phyloP scores from a whole-genome alignment of 2,888 invertebrate species.

The Sycophila texana region DNA sequence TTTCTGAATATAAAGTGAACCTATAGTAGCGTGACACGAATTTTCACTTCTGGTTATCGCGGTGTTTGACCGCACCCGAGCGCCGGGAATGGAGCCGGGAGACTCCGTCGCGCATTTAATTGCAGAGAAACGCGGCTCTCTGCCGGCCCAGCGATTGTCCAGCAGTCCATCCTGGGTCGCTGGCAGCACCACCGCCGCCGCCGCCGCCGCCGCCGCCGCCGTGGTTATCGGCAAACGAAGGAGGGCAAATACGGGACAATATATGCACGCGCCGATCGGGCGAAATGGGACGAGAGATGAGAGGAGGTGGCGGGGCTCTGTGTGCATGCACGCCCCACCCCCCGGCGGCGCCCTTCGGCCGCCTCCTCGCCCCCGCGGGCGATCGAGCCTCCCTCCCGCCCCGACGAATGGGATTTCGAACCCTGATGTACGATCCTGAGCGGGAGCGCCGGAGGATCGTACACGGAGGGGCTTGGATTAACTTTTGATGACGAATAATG shows the following conservation, averaged over 20 bases:
- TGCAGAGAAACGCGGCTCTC: background rate
- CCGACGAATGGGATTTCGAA: conserved; percentile 51
- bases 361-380: background rate
- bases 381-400: conserved; percentile 8
- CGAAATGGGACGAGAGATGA: conserved; percentile 38
- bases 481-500: conserved; percentile 55
- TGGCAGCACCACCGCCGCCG: background rate
- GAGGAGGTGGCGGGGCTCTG: conserved; percentile 3
- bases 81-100: background rate
- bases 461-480: conserved; percentile 34
- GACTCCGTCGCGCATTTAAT: background rate
- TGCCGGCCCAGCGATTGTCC: background rate
- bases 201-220: background rate
- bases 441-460: conserved; percentile 4
- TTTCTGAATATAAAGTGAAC: no score
- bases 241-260: conserved; percentile 65
- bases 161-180: no score
- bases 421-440: conserved; percentile 40
- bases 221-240: conserved; percentile 69
- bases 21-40: no score
- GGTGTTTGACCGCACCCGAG: background rate
- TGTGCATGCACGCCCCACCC: conserved; percentile 9
- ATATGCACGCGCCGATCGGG: conserved; percentile 42
- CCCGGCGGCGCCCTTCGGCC: no score
- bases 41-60: no score